Percentiles rank a stretch among this genome's conserved stretches.
Evolutionary conservation across 2,888 invertebrate species (phyloP).

Genomic region (Idaea dimidiata): DNA sequence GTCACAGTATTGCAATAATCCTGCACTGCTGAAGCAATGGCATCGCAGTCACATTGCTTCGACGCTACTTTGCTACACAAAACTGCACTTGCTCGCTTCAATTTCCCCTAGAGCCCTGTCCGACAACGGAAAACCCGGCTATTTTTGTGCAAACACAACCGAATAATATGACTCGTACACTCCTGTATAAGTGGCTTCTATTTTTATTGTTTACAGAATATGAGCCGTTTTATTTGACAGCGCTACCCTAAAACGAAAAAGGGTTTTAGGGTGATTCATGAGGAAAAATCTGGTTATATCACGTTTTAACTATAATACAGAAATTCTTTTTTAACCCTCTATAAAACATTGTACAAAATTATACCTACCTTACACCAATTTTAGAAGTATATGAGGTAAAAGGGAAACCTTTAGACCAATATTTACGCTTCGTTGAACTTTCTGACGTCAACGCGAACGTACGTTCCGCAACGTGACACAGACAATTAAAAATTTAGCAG

Average conservation of each 20-base stretch:
- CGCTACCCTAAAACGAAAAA: slow-evolving; percentile 14
- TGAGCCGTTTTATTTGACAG: slow-evolving; percentile 18
- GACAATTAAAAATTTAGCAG: slow-evolving; percentile 12
- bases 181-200: slow-evolving; percentile 26
- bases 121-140: slow-evolving; percentile 28
- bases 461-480: slow-evolving; percentile 17
- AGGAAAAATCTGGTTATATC: slow-evolving; percentile 10
- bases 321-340: neutral
- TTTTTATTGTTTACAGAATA: slow-evolving; percentile 18
- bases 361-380: neutral
- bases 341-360: neutral
- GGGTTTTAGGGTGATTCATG: slow-evolving; percentile 16
- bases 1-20: slow-evolving; percentile 29
- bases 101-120: slow-evolving; percentile 32
- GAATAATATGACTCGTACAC: slow-evolving; percentile 33
- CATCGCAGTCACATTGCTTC: slow-evolving; percentile 27
- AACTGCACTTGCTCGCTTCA: slow-evolving; percentile 33
- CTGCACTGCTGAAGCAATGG: slow-evolving; percentile 23
- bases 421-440: neutral
- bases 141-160: slow-evolving; percentile 33
- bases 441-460: neutral
- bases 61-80: slow-evolving; percentile 15
- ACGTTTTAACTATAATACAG: neutral
- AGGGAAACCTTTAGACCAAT: slow-evolving; percentile 11
- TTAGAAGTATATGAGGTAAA: slow-evolving; percentile 6